phyloP scores from a whole-genome alignment of 92 coral and sea anemone genomes.

The Chrysogorgia sp. region DNA sequence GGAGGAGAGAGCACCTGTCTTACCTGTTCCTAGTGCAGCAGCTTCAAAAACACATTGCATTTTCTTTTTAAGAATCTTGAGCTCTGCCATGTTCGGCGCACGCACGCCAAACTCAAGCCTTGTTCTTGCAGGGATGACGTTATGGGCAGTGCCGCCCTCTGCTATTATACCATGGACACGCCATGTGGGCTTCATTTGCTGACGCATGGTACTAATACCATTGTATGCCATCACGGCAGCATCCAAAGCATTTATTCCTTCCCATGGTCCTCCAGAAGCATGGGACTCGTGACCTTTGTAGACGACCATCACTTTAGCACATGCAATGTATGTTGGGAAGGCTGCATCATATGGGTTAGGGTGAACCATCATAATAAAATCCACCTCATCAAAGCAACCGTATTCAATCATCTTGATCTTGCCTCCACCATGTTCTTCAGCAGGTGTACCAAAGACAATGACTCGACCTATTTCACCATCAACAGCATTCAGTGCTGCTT shows the following conservation, averaged over 20 bases:
- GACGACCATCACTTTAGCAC: constrained; percentile 59
- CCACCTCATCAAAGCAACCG: constrained; percentile 87
- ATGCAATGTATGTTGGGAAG: constrained; percentile 72
- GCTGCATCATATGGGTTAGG: constrained; percentile 81
- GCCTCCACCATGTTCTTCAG: constrained; percentile 93
- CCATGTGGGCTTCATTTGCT: constrained; percentile 93
- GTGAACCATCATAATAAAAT: constrained; percentile 93
- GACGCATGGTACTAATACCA: constrained; percentile 81
- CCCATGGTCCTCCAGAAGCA: constrained; percentile 98
- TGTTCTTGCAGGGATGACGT: constrained; percentile 83
- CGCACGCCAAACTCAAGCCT: constrained; percentile 67
- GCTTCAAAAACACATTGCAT: constrained; percentile 71
- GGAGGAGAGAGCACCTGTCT: no score
- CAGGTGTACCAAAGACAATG: constrained; percentile 93
- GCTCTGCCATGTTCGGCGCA: constrained; percentile 76
- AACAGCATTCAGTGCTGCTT: constrained; percentile 82
- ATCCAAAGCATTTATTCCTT: constrained; percentile 89
- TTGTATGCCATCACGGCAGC: constrained; percentile 92
- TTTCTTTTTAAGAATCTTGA: constrained; percentile 65
- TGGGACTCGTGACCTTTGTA: constrained; percentile 80
- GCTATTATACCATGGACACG: constrained; percentile 87
- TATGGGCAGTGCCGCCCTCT: constrained; percentile 82
- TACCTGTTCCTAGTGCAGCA: constrained; percentile 90
- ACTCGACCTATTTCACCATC: constrained; percentile 73
- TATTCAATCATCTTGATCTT: constrained; percentile 80